Conservation (phyloP, 2,888 invertebrate species). For the Alviniconcha strummeri region DNA sequence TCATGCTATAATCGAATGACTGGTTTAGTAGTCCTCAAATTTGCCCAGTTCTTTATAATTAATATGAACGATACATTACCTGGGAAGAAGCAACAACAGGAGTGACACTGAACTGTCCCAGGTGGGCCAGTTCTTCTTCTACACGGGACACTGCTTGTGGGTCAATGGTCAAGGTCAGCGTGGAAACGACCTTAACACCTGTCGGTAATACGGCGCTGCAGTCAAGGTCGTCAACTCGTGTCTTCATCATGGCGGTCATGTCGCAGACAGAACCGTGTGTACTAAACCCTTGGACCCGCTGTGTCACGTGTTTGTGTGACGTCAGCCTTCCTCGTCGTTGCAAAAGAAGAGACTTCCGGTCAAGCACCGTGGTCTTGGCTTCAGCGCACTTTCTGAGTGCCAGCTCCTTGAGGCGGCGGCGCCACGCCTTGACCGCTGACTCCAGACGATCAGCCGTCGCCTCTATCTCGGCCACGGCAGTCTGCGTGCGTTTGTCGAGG, state of each 20-base stretch:
- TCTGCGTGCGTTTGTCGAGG: background rate
- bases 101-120: too few relatives aligned
- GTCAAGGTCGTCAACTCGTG: background rate
- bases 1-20: too few relatives aligned
- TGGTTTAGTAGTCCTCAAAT: too few relatives aligned
- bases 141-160: too few relatives aligned
- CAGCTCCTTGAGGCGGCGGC: background rate
- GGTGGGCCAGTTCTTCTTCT: too few relatives aligned
- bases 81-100: too few relatives aligned
- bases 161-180: too few relatives aligned
- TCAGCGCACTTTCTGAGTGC: background rate
- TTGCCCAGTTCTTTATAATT: too few relatives aligned
- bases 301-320: background rate
- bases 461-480: background rate
- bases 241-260: background rate
- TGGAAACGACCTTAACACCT: too few relatives aligned
- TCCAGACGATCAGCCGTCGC: background rate
- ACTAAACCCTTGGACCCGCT: background rate
- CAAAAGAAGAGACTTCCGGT: background rate
- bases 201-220: too few relatives aligned
- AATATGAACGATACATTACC: too few relatives aligned
- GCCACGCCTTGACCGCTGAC: background rate
- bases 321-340: background rate
- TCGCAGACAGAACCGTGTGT: background rate
- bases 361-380: background rate